A percentile compares a stretch with the other conserved stretches of the same genome.
phyloP scores from a whole-genome alignment of 2,113 vertebrate species.

The Aspiorhynchus laticeps region DNA sequence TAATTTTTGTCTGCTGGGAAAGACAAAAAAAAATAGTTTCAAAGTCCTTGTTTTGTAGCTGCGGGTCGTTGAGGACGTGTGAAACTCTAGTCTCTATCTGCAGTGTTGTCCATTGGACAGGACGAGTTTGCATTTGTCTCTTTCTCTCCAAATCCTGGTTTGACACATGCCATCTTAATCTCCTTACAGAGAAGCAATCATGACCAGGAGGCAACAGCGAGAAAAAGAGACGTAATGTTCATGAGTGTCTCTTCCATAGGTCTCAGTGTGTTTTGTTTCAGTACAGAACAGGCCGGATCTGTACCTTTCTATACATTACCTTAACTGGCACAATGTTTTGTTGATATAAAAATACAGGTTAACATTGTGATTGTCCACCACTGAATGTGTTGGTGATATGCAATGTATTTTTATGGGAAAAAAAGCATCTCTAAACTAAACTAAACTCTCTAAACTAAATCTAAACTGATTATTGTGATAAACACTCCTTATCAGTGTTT shows the following conservation, averaged over 20 bases:
- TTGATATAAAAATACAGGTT: constrained; percentile 1
- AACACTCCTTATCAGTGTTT: neutral
- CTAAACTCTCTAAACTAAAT: no score
- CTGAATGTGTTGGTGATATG: neutral
- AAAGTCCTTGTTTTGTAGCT: neutral
- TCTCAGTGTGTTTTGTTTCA: neutral
- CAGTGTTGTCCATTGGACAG: constrained; percentile 63
- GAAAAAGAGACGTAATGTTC: constrained; percentile 13
- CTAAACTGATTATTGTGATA: neutral
- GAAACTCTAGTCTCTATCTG: constrained; percentile 19
- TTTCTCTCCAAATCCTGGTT: constrained; percentile 83
- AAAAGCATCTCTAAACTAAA: neutral
- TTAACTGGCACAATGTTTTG: neutral
- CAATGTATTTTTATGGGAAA: neutral
- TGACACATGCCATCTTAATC: constrained; percentile 88
- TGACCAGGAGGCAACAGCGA: constrained; percentile 53
- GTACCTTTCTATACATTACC: neutral
- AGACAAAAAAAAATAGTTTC: neutral
- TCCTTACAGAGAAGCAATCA: constrained; percentile 83
- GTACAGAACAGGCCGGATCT: neutral
- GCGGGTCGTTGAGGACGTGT: constrained; percentile 32
- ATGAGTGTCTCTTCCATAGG: constrained; percentile 19
- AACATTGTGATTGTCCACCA: neutral
- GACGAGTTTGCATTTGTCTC: constrained; percentile 77
- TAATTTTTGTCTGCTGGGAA: neutral